Evolutionary conservation across 2,888 invertebrate genomes (phyloP), one percentile per base, ranked within the genome.

Genomic region (Diarsia mendica): DNA sequence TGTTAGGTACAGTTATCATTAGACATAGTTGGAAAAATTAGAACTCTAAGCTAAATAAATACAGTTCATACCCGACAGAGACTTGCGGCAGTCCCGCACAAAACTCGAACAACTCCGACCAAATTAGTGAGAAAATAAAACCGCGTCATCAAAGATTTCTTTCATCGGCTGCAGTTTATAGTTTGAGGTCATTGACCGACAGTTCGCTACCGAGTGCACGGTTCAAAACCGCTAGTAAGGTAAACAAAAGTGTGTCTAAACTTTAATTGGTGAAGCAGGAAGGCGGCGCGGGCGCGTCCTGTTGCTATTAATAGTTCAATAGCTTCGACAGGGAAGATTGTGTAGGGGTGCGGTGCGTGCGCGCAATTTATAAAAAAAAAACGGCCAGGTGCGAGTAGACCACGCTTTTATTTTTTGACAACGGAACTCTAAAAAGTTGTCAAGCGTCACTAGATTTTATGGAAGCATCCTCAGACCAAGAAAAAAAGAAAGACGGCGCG

Each of bases 171-270:
- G 49, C 77, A 82, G 74, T 82, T 75, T 83, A 82, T 70, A 66
- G 69, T 72, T 64, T 44, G 75, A 67, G 89, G 82, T 90, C 86
- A 85, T 70, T 87, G 87, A 77, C 85, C 85, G 64, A 23, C 44
- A 75, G 80, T 78, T 74, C 48, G 80, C 77, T 63, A 74, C 77
- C 23, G 75, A 80, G 61, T 82, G 80, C 84, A 89, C 90, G 90
- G 91, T 93, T 91, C 88, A 90, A 92, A 93, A 92, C 92, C 92
- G 86, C 90, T 73, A 76, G 83, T 89, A 91, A 91, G 88, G 92
- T 94, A 91, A 94, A 93, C 93, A 93, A 92, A 93, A 92, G 88
- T 90, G 88, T 90, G 89, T 89, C 87, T 87, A 85, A 85, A 84
- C 79, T 87, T 84, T 88, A 87, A 89, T 90, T 90, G 91, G 89